Conservation (phyloP, 1,140 invertebrate genomes). For the Aphelenchoides avenae region DNA sequence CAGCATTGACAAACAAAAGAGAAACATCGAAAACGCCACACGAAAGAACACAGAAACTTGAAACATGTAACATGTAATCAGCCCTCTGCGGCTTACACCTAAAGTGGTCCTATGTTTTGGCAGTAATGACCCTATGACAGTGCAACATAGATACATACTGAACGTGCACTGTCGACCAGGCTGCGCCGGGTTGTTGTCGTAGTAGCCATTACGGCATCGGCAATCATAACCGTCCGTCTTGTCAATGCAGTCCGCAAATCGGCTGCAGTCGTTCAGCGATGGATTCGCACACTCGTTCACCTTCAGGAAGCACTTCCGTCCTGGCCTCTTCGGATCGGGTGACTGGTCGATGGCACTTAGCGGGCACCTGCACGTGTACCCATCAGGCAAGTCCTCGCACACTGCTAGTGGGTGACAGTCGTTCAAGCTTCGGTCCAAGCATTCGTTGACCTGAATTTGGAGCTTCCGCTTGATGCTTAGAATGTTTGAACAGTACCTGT, state of each 20-base stretch:
- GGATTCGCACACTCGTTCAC: constrained; percentile 57
- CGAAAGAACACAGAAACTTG: not conserved
- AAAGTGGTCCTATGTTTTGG: too few relatives aligned
- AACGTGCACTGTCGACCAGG: constrained; percentile 33
- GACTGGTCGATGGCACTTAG: constrained; percentile 55
- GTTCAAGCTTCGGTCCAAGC: constrained; percentile 54
- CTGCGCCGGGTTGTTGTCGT: constrained; percentile 36
- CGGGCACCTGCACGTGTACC: constrained; percentile 54
- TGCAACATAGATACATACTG: constrained; percentile 25
- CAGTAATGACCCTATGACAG: not conserved
- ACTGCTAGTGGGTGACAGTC: constrained; percentile 56
- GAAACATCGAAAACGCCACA: not conserved
- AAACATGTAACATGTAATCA: constrained; percentile 9
- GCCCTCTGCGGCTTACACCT: too few relatives aligned
- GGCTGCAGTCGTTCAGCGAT: constrained; percentile 50
- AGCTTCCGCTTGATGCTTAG: too few relatives aligned
- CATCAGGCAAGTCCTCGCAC: constrained; percentile 55
- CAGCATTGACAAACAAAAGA: not conserved
- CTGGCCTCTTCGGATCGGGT: constrained; percentile 46
- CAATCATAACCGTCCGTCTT: constrained; percentile 42
- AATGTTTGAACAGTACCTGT: too few relatives aligned
- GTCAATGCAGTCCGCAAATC: constrained; percentile 57
- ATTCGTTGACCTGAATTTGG: constrained; percentile 49
- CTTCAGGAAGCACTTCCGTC: constrained; percentile 46
- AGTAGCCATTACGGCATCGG: constrained; percentile 30